phyloP scores from a whole-genome alignment of 2,797 vertebrate species.

The Chromobotia macracanthus region DNA sequence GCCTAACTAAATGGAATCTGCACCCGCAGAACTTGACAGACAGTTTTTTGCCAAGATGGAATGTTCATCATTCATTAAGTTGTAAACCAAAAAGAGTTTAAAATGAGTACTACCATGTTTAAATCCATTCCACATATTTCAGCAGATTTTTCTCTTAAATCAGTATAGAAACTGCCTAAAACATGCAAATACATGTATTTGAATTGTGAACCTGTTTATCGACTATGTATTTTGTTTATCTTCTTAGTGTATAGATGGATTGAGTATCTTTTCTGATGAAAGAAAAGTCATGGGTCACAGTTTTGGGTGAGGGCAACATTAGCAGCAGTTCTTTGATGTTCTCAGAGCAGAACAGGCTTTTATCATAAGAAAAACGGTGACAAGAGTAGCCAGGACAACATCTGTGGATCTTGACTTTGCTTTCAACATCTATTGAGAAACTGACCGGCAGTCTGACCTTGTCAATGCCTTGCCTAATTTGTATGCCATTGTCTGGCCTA shows the following conservation, averaged over 20 bases:
- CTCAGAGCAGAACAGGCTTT: constrained; percentile 6
- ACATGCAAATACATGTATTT: not conserved
- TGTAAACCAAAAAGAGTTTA: not conserved
- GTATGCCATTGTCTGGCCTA: constrained; percentile 26
- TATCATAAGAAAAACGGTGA: constrained; percentile 13
- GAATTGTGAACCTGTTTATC: not conserved
- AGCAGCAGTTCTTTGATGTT: constrained; percentile 21
- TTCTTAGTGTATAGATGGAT: not conserved
- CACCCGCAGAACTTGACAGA: too few species aligned
- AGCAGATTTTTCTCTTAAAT: not conserved
- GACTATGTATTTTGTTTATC: not conserved
- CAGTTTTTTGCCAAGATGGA: not conserved
- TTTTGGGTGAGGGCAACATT: constrained; percentile 17
- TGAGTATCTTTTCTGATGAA: constrained; percentile 5
- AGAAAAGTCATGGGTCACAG: not conserved
- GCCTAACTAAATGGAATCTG: too few species aligned
- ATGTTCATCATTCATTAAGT: not conserved
- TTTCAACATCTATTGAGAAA: constrained; percentile 23
- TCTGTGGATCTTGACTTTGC: constrained; percentile 24
- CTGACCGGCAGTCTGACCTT: constrained; percentile 19
- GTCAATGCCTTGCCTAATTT: constrained; percentile 37
- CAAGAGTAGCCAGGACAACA: constrained; percentile 10
- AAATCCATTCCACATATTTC: not conserved
- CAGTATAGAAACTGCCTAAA: not conserved
- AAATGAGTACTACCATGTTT: not conserved